Conservation (phyloP, 2,797 vertebrate species). For the Chaetophractus vellerosus region DNA sequence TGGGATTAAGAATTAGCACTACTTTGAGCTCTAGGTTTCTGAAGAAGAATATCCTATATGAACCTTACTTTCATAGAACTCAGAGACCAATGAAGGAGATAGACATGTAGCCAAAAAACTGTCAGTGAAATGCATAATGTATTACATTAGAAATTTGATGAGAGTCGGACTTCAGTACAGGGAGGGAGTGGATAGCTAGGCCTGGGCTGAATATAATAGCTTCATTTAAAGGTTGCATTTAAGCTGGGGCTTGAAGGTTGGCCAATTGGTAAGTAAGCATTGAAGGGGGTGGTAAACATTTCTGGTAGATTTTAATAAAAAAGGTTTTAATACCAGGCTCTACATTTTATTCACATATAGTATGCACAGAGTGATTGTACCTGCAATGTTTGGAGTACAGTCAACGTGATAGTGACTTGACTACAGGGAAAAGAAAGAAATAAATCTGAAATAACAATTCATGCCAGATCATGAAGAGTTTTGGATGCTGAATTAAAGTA, state of each 20-base stretch:
- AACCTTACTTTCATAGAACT: background rate
- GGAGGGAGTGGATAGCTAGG: background rate
- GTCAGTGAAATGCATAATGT: background rate
- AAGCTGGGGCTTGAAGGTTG: background rate
- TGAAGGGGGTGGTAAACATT: background rate
- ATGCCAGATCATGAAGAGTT: background rate
- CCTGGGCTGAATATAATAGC: background rate
- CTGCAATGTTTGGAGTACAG: background rate
- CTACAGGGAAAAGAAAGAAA: background rate
- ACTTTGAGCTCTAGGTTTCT: background rate
- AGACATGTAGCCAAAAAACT: background rate
- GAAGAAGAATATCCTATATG: background rate
- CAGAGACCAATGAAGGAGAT: background rate
- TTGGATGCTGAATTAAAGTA: background rate
- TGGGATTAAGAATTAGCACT: slow-evolving; percentile 18
- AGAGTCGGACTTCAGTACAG: background rate
- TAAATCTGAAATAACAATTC: slow-evolving; percentile 7
- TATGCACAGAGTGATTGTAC: background rate
- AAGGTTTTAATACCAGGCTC: background rate
- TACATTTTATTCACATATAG: background rate
- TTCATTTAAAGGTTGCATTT: background rate
- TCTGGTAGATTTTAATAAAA: slow-evolving; percentile 11
- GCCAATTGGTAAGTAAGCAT: background rate
- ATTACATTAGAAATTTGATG: background rate
- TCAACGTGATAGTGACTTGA: background rate